phyloP scores from a whole-genome alignment of 2,888 invertebrate genomes.

The Cybosia mesomella region DNA sequence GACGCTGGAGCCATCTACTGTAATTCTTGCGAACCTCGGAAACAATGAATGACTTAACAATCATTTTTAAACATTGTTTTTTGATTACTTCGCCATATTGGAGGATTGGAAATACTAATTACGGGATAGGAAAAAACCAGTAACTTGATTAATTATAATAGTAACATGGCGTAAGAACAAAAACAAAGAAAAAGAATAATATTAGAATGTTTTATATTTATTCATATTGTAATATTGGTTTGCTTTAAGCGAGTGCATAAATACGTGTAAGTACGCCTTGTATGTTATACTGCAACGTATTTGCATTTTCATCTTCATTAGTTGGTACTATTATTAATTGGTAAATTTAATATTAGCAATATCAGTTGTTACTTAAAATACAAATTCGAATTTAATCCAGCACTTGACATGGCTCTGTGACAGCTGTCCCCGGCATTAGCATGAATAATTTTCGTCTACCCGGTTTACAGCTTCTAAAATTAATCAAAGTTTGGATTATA shows the following conservation, averaged over 20 bases:
- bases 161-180: not conserved
- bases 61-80: no score
- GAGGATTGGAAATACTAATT: not conserved
- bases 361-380: not conserved
- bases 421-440: not conserved
- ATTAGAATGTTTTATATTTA: not conserved
- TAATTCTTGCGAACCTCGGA: no score
- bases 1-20: no score
- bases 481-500: conserved; percentile 1
- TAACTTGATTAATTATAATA: not conserved
- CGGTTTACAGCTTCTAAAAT: conserved; percentile 34
- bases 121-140: not conserved
- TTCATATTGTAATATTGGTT: not conserved
- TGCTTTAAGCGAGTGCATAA: not conserved
- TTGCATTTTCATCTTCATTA: no score
- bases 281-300: no score
- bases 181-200: not conserved
- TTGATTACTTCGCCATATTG: no score
- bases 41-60: no score
- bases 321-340: not conserved
- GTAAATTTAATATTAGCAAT: not conserved
- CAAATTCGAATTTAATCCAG: not conserved
- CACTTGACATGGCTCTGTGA: not conserved
- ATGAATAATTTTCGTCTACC: conserved; percentile 16
- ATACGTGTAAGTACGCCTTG: not conserved